Base-by-base conservation (phyloP, 2,888 invertebrate genomes). In the Thera obeliscata region DNA sequence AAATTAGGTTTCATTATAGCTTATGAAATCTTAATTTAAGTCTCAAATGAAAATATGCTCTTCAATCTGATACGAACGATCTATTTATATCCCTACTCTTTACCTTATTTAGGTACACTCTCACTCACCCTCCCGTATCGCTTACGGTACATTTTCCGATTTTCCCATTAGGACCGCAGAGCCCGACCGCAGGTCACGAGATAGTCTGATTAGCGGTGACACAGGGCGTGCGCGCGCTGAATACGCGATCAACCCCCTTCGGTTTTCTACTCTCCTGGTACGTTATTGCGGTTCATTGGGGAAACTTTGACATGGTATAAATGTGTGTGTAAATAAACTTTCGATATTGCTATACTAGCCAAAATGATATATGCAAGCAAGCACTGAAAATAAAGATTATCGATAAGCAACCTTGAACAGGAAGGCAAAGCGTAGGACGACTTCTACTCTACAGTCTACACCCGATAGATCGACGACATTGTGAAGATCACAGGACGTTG, bases 181-280 rank as follows among this genome's bases (percentile, higher is more conserved):
- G 78, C 76, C 70, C 67, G 74, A 76, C 83, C 81, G 75, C 84
- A 82, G 81, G 81, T 82, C 83, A 83, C 81, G 82, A 80, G 81
- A 83, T 83, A 81, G 83, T 80, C 84, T 88, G 86, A 88, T 89
- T 88, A 87, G 85, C 82, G 83, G 86, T 82, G 80, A 81, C 84
- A 81, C 77, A 77, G 76, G 75, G 74, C 74, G 71, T 52, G 72
- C 66, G 71, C 72, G 73, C 70, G 73, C 71, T 78, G 83, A 84
- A 85, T 85, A 79, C 74, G 61, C 78, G 74, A 81, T 76, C 74
- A 66, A 75, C 74, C 73, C 76, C 70, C 70, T 74, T 78, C 70
- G 62, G 66, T 70, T 74, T 61, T 74, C 70, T 75, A 66, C 35
- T 48, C 61, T 57, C 74, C 76, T 78, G 66, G 70, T 74, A 75